phyloP scores from a whole-genome alignment of 2,113 vertebrate species.

The Oreochromis niloticus region DNA sequence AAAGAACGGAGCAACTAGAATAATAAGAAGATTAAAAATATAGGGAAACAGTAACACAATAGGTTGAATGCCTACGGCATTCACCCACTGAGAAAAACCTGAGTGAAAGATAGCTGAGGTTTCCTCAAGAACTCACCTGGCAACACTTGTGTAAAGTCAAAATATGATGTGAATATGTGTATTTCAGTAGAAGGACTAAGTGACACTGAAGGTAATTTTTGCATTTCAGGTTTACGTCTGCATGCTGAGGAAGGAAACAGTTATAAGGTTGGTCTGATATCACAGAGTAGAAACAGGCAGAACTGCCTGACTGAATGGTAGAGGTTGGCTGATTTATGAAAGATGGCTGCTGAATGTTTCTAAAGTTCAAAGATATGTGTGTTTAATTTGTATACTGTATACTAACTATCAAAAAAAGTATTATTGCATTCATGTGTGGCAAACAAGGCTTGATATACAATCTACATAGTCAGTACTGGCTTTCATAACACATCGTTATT shows the following conservation, averaged over 20 bases:
- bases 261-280: neutral
- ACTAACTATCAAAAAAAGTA: no score
- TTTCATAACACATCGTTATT: neutral
- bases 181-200: neutral
- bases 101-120: neutral
- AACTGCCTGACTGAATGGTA: neutral
- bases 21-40: neutral
- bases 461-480: neutral
- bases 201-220: neutral
- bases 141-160: neutral
- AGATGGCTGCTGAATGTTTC: neutral
- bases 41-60: neutral
- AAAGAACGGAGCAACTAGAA: neutral
- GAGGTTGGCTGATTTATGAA: neutral
- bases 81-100: neutral
- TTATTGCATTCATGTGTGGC: neutral
- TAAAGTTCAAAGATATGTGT: neutral
- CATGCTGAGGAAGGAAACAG: neutral
- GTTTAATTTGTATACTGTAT: neutral
- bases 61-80: neutral
- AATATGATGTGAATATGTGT: neutral
- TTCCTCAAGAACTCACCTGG: rapidly evolving
- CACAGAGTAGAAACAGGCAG: neutral
- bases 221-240: neutral
- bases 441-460: neutral